Conservation (phyloP, 1,140 invertebrate genomes). For the Ylistrum balloti region DNA sequence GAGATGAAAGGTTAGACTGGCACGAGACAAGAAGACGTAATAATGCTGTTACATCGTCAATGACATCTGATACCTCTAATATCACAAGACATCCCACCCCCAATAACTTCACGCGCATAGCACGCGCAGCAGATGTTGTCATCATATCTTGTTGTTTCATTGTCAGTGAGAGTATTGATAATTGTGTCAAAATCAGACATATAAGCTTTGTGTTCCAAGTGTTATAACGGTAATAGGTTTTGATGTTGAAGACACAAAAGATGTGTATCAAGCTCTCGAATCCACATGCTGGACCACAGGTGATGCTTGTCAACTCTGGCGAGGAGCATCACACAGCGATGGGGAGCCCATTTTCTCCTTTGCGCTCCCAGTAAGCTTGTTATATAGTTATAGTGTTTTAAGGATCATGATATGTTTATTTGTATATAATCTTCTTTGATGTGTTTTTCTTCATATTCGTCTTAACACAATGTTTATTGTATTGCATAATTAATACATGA, state of each 20-base stretch:
- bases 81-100: not conserved
- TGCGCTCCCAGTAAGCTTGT: not conserved
- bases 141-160: not conserved
- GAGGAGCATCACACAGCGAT: not conserved
- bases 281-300: not conserved
- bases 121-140: constrained; percentile 9
- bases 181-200: not conserved
- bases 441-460: not conserved
- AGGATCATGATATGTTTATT: not conserved
- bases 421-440: not conserved
- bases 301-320: constrained; percentile 6
- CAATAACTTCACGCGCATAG: not conserved
- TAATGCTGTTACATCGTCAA: not conserved
- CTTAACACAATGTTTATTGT: not conserved
- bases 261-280: not conserved
- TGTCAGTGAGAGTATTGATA: not conserved
- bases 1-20: constrained; percentile 14
- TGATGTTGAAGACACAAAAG: not conserved
- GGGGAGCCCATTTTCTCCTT: not conserved
- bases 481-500: not conserved
- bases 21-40: not conserved
- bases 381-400: not conserved
- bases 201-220: not conserved
- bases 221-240: not conserved
- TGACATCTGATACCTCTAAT: not conserved